Conservation (phyloP, 2,113 vertebrate species). For the Glaucidium brasilianum region DNA sequence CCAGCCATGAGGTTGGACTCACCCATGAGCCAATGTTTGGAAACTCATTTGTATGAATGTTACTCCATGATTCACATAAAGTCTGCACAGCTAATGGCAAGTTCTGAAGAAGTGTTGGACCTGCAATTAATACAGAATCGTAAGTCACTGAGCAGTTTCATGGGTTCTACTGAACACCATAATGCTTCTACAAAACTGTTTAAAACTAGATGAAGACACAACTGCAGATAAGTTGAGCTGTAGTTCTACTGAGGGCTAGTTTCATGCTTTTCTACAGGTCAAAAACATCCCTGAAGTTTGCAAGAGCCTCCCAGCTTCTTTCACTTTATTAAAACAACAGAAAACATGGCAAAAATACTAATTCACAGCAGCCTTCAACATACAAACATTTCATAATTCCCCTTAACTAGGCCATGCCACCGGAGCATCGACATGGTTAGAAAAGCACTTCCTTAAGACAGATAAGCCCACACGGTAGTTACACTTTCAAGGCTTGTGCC, state of each 20-base stretch:
- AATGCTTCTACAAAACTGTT: background rate
- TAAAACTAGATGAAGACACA: background rate
- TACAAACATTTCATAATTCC: background rate
- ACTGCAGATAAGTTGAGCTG: background rate
- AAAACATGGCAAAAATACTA: background rate
- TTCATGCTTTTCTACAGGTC: background rate
- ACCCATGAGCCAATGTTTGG: conserved; percentile 98
- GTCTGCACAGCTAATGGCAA: conserved; percentile 89
- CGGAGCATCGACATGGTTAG: background rate
- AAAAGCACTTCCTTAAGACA: background rate
- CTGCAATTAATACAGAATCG: conserved; percentile 58
- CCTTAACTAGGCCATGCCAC: background rate
- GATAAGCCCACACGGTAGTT: background rate
- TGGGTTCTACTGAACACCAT: background rate
- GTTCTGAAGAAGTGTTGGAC: conserved; percentile 89
- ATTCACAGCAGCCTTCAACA: background rate
- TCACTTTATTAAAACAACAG: background rate
- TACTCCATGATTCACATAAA: conserved; percentile 94
- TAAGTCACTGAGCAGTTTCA: background rate
- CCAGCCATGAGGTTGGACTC: conserved; percentile 23
- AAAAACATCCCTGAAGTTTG: background rate
- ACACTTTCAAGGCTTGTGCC: background rate
- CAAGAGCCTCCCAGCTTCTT: background rate
- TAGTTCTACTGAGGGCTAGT: background rate
- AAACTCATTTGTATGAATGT: conserved; percentile 95